A percentile compares a stretch with the other conserved stretches of the same genome.
These are phyloP conservation scores for Zaprionus tsacasi DNA, from an alignment of 1,140 invertebrate genomes.

Conservation along the genomic window DNA sequence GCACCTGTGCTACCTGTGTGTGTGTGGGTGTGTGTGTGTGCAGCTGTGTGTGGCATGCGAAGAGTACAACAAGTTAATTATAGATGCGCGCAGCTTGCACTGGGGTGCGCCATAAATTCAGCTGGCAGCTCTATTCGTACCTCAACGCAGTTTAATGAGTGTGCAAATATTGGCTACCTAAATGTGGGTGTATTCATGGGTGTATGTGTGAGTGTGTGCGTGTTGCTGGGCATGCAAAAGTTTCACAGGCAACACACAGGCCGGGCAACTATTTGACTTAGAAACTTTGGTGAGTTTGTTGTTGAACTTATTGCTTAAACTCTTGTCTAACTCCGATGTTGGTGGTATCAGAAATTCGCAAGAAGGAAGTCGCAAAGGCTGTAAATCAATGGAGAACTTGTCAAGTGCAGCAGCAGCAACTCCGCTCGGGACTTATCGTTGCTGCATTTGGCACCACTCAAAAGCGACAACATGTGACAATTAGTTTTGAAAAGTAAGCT, in stretches of 20 bases:
- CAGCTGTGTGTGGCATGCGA: constrained; percentile 39
- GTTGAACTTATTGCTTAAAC: constrained; percentile 55
- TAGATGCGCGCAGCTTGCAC: constrained; percentile 63
- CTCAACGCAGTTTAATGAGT: constrained; percentile 68
- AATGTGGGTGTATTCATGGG: background rate
- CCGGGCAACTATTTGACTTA: constrained; percentile 66
- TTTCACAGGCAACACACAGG: constrained; percentile 50
- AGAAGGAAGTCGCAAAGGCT: constrained; percentile 26
- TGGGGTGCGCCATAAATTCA: constrained; percentile 60
- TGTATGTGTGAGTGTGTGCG: constrained; percentile 17
- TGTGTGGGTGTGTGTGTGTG: background rate
- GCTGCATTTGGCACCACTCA: constrained; percentile 2
- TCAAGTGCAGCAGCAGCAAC: constrained; percentile 10
- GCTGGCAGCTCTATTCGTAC: constrained; percentile 54
- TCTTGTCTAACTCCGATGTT: constrained; percentile 19
- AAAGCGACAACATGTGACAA: background rate
- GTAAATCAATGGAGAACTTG: constrained; percentile 30
- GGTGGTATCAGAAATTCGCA: constrained; percentile 10
- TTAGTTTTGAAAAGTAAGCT: constrained; percentile 1
- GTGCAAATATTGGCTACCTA: constrained; percentile 57
- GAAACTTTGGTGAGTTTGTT: constrained; percentile 61
- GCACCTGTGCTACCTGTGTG: background rate
- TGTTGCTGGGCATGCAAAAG: constrained; percentile 45
- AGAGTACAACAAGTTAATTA: constrained; percentile 77
- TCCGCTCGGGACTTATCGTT: background rate